phyloP scores from a whole-genome alignment of 1,140 invertebrate species.

The Orchesella cincta region DNA sequence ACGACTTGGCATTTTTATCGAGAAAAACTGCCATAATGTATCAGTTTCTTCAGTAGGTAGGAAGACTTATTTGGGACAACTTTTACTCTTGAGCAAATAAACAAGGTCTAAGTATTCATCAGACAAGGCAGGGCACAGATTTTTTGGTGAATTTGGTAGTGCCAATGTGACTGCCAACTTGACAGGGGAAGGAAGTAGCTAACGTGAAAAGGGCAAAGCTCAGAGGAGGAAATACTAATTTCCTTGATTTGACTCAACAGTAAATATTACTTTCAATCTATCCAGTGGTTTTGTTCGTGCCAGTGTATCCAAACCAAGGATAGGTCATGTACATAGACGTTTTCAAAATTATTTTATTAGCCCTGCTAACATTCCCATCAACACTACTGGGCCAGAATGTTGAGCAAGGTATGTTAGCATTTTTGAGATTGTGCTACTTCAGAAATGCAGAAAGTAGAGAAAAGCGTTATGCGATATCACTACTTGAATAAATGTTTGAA shows the following conservation, averaged over 20 bases:
- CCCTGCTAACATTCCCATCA: not conserved
- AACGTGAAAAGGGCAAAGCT: not conserved
- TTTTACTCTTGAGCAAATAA: not conserved
- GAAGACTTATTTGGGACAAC: not conserved
- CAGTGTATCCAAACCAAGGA: not conserved
- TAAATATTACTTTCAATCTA: too few species aligned
- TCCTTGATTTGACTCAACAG: not conserved
- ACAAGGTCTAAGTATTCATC: not conserved
- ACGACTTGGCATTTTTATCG: not conserved
- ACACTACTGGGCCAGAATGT: not conserved
- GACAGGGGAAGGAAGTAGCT: not conserved
- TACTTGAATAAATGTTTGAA: not conserved
- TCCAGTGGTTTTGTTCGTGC: not conserved
- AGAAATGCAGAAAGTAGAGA: not conserved
- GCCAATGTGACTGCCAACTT: not conserved
- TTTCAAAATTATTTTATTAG: not conserved
- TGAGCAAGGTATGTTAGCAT: constrained; percentile 9
- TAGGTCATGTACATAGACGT: constrained; percentile 4
- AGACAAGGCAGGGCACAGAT: not conserved
- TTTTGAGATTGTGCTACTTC: not conserved
- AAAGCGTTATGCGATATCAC: not conserved
- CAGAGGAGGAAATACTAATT: not conserved
- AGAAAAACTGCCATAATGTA: not conserved
- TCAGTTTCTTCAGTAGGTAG: not conserved
- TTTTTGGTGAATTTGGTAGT: not conserved